These are phyloP conservation scores for Micromesistius poutassou DNA, from an alignment of 2,797 vertebrate genomes.

Conservation along the genomic window DNA sequence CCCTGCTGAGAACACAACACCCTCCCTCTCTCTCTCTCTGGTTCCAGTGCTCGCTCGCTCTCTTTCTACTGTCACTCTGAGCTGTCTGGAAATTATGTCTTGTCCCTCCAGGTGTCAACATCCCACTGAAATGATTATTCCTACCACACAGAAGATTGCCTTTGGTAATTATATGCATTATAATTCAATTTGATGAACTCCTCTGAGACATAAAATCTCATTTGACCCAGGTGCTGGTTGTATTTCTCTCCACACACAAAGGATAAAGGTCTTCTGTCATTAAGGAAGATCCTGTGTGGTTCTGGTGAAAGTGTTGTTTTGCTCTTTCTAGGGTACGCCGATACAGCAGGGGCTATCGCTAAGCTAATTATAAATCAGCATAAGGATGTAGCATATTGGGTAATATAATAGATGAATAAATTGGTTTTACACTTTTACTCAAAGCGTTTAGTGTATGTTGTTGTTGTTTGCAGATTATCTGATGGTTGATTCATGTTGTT, in stretches of 20 bases:
- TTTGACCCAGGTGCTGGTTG: slow-evolving; percentile 66
- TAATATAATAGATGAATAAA: background rate
- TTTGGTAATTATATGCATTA: slow-evolving; percentile 79
- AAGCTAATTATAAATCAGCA: slow-evolving; percentile 35
- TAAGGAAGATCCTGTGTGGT: slow-evolving; percentile 36
- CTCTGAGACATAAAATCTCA: slow-evolving; percentile 72
- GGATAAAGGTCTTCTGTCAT: slow-evolving; percentile 42
- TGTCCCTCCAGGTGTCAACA: slow-evolving; percentile 65
- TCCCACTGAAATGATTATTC: slow-evolving; percentile 73
- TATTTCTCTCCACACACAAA: slow-evolving; percentile 46
- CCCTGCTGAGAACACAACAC: background rate
- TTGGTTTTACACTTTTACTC: background rate
- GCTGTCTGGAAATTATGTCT: slow-evolving; percentile 65
- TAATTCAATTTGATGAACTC: slow-evolving; percentile 81
- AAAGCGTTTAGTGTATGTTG: background rate
- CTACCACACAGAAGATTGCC: slow-evolving; percentile 77
- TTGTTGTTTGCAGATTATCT: background rate
- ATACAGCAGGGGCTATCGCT: slow-evolving; percentile 41
- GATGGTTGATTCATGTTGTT: background rate
- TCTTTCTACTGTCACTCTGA: slow-evolving; percentile 50
- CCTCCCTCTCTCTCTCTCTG: slow-evolving; percentile 31
- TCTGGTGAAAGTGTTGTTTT: slow-evolving; percentile 26
- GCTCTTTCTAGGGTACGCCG: slow-evolving; percentile 21
- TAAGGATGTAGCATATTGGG: background rate
- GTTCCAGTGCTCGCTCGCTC: slow-evolving; percentile 4